Conservation (phyloP, 2,797 vertebrate species). For the Micropoecilia bifurca region DNA sequence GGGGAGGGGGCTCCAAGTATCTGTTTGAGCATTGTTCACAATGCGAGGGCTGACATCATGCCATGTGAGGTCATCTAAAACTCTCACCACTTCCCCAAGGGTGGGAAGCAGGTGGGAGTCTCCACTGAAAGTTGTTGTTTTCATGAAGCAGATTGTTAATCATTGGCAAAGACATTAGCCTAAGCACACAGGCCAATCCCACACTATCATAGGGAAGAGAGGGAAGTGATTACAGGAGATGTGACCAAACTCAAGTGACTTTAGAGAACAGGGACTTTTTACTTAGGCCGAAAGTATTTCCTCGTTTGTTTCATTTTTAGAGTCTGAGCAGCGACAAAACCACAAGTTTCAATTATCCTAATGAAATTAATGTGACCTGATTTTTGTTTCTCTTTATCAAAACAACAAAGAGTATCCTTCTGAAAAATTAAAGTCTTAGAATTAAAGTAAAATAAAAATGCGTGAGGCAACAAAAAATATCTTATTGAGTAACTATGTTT, state of each 20-base stretch:
- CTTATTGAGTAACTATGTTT: neutral
- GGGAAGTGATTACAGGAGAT: slow-evolving; percentile 32
- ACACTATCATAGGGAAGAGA: slow-evolving; percentile 8
- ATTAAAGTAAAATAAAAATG: neutral
- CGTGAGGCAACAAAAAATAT: neutral
- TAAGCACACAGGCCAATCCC: neutral
- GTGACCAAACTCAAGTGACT: neutral
- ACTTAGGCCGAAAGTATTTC: neutral
- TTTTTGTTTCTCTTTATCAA: slow-evolving; percentile 1
- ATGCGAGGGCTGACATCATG: slow-evolving; percentile 86
- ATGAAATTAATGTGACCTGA: neutral
- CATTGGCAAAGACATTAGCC: slow-evolving; percentile 27
- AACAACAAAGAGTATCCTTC: neutral
- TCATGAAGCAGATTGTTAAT: slow-evolving; percentile 34
- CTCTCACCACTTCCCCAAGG: slow-evolving; percentile 75
- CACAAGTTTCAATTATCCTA: neutral
- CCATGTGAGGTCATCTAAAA: slow-evolving; percentile 85
- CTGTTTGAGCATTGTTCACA: slow-evolving; percentile 86
- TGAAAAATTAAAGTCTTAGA: neutral
- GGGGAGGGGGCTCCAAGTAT: slow-evolving; percentile 64
- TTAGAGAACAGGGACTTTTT: slow-evolving; percentile 26
- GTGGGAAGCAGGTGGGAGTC: slow-evolving; percentile 86
- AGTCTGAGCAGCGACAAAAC: neutral
- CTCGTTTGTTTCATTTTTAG: slow-evolving; percentile 10
- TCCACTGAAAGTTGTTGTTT: slow-evolving; percentile 72